Percentiles rank a stretch among this genome's conserved stretches.
Evolutionary conservation across 2,797 vertebrate genomes (phyloP).

Genomic region (Eulemur coronatus): DNA sequence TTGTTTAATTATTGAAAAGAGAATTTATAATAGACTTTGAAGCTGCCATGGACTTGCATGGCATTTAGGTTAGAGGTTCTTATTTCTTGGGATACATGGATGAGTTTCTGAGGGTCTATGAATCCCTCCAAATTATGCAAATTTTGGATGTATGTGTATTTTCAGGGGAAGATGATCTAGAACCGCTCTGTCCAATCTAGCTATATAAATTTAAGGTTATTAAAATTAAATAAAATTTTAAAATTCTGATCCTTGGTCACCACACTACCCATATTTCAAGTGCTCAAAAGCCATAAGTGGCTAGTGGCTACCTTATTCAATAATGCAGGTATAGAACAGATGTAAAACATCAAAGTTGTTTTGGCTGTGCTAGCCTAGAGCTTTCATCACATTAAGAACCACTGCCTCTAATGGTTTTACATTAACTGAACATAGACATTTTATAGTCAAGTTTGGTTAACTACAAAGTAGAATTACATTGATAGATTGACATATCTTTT

Average conservation of each 20-base stretch:
- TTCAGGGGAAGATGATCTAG: neutral
- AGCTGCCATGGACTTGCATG: neutral
- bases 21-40: constrained; percentile 14
- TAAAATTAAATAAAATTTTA: neutral
- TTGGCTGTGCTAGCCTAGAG: neutral
- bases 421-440: neutral
- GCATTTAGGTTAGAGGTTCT: neutral
- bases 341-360: neutral
- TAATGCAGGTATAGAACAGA: neutral
- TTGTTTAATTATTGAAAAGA: constrained; percentile 41
- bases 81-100: neutral
- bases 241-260: neutral
- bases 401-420: neutral
- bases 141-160: neutral
- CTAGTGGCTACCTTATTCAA: neutral
- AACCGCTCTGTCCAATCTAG: neutral
- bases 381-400: neutral
- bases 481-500: neutral
- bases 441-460: neutral
- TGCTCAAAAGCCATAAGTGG: neutral
- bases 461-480: neutral
- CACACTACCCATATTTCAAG: neutral
- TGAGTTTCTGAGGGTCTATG: neutral
- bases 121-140: neutral
- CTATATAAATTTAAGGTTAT: neutral